These are phyloP conservation scores for Riparia riparia DNA, from an alignment of 2,113 vertebrate genomes.

Conservation along the genomic window DNA sequence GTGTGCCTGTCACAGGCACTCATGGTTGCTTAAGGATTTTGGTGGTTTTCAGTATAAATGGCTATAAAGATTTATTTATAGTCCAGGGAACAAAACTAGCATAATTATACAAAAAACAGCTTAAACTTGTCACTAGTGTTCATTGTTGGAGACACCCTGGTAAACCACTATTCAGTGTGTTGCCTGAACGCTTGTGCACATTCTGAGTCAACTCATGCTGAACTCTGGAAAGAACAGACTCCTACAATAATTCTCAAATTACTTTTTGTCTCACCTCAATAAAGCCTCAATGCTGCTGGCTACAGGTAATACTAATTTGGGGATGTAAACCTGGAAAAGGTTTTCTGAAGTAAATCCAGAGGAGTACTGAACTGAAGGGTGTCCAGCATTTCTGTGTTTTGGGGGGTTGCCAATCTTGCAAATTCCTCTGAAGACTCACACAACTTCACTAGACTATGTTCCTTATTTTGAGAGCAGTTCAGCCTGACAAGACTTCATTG, in stretches of 20 bases:
- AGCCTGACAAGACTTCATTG: neutral
- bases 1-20: neutral
- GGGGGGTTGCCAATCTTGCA: neutral
- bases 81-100: neutral
- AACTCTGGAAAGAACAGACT: neutral
- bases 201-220: neutral
- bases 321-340: neutral
- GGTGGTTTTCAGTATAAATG: neutral
- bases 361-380: neutral
- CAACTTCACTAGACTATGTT: neutral
- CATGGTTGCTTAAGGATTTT: neutral
- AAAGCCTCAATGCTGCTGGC: neutral
- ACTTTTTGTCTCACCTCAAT: neutral
- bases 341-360: neutral
- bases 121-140: neutral
- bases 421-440: neutral
- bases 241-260: neutral
- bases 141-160: neutral
- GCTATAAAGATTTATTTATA: neutral
- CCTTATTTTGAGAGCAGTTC: neutral
- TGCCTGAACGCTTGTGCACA: neutral
- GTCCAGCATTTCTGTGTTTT: neutral
- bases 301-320: neutral
- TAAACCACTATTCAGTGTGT: rapidly evolving
- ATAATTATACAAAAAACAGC: neutral